A percentile compares a stretch with the other conserved stretches of the same genome.
These are phyloP conservation scores for Cercopithecus petaurista DNA, from an alignment of 2,797 vertebrate genomes.

Conservation along the genomic window DNA sequence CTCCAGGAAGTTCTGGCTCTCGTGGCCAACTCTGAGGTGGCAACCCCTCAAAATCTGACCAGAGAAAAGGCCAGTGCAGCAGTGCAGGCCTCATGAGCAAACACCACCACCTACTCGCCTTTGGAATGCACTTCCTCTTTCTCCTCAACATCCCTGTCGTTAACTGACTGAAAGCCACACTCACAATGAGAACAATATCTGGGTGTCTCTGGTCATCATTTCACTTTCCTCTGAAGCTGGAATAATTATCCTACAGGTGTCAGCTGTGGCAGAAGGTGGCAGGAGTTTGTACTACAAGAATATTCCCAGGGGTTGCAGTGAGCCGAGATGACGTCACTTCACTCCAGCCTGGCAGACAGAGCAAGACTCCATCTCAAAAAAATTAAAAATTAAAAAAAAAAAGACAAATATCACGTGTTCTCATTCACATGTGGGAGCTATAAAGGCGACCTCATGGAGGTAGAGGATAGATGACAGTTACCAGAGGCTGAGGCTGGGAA, in stretches of 20 bases:
- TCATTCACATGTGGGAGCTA: background rate
- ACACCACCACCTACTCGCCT: background rate
- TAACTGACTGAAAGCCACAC: background rate
- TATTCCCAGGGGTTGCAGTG: background rate
- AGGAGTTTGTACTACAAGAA: background rate
- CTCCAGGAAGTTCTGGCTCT: background rate
- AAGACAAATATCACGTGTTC: background rate
- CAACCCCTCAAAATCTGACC: background rate
- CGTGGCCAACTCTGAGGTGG: background rate
- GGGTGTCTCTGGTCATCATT: background rate
- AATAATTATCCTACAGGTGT: background rate
- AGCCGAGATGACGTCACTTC: background rate
- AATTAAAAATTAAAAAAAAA: background rate
- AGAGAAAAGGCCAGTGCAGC: background rate
- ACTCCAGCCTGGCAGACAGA: background rate
- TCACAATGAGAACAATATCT: background rate
- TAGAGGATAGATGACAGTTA: background rate
- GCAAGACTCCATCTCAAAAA: background rate
- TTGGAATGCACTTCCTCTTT: background rate
- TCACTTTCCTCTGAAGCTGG: background rate
- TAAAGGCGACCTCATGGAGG: background rate
- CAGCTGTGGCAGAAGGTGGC: background rate
- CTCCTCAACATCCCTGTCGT: background rate
- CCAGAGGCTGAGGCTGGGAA: background rate
- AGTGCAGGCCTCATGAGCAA: background rate